Conservation (phyloP, 2,888 invertebrate genomes). For the Anorthoa munda region DNA sequence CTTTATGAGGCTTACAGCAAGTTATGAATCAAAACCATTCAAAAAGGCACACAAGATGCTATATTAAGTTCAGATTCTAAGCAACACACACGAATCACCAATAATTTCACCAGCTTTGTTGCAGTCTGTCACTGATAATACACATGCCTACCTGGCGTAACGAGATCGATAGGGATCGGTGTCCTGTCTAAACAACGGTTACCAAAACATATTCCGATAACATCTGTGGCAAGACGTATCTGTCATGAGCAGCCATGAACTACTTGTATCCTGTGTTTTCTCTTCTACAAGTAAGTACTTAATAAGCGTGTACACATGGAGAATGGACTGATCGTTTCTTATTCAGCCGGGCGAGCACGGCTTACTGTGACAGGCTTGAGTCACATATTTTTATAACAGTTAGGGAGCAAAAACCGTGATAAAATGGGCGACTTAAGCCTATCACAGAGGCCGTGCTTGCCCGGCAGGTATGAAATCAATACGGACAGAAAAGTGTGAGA, state of each 20-base stretch:
- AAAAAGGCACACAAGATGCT: no score
- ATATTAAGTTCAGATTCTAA: no score
- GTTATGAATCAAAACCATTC: no score
- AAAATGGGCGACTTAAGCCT: no score
- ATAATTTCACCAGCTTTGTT: background rate
- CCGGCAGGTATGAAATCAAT: background rate
- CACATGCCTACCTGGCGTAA: conserved; percentile 1
- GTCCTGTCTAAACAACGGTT: conserved; percentile 18
- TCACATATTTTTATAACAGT: no score
- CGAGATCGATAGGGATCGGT: conserved; percentile 13
- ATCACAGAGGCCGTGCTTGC: no score
- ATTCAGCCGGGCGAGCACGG: no score
- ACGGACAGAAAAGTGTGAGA: background rate
- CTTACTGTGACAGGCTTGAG: no score
- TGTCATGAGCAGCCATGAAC: background rate
- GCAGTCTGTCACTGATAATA: conserved; percentile 8
- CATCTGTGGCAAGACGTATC: conserved; percentile 5
- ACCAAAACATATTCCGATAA: conserved; percentile 24
- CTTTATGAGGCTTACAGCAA: background rate
- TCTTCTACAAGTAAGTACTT: background rate
- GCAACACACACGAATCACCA: background rate
- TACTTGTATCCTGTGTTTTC: background rate
- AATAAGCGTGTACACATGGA: background rate
- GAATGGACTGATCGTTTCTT: background rate
- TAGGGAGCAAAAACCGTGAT: no score